A percentile compares a stretch with the other conserved stretches of the same genome.
Evolutionary conservation across 2,888 invertebrate genomes (phyloP).

Genomic region (Tubulanus polymorphus): DNA sequence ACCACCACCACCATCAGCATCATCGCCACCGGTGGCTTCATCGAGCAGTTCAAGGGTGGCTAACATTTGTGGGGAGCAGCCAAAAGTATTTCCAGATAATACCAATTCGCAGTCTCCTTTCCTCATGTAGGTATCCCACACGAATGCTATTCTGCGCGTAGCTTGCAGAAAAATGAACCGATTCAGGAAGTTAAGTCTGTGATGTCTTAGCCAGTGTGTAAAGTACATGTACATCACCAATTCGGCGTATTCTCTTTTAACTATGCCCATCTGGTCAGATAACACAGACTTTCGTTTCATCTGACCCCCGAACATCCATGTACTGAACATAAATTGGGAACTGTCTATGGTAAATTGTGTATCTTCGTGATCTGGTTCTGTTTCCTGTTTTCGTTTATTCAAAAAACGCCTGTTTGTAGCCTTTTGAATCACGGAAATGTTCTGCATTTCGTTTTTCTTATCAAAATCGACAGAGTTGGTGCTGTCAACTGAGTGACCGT

Average conservation of each 20-base stretch:
- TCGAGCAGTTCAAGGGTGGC: not conserved
- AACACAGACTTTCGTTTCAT: not conserved
- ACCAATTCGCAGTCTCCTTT: too few relatives aligned
- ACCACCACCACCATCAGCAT: not conserved
- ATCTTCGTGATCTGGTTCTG: not conserved
- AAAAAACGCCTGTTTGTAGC: not conserved
- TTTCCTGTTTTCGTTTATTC: not conserved
- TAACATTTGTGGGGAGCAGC: not conserved
- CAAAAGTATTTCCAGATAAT: not conserved
- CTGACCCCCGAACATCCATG: not conserved
- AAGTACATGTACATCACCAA: not conserved
- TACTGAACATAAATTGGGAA: not conserved
- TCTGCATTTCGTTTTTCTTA: not conserved
- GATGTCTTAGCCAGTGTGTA: not conserved
- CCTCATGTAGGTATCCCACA: not conserved
- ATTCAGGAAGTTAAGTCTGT: not conserved
- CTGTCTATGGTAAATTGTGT: not conserved
- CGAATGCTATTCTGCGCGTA: not conserved
- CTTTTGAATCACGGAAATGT: not conserved
- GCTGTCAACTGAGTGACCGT: not conserved
- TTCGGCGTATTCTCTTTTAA: not conserved
- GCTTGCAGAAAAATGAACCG: not conserved
- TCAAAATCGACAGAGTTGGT: not conserved
- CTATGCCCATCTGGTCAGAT: not conserved
- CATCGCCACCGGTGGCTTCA: not conserved